These are phyloP conservation scores for Pterophyllum scalare DNA, from an alignment of 2,113 vertebrate species.

Conservation along the genomic window DNA sequence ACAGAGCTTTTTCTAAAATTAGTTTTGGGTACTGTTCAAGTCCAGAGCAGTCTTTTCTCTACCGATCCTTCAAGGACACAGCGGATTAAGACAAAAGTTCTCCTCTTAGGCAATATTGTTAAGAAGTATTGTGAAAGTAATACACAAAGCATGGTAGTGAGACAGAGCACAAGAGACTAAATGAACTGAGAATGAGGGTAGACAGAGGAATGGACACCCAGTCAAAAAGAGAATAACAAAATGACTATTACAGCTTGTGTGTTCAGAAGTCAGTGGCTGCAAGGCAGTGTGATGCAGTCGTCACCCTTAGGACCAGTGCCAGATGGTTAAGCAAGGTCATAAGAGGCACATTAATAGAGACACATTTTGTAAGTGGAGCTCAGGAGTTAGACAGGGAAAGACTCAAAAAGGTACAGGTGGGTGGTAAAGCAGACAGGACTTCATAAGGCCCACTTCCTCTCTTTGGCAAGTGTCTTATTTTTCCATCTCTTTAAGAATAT, in stretches of 20 bases:
- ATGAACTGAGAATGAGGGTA: background rate
- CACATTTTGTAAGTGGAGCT: conserved; percentile 56
- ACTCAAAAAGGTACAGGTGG: conserved; percentile 37
- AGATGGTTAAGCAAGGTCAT: conserved; percentile 56
- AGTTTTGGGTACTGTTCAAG: conserved; percentile 22
- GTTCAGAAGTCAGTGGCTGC: conserved; percentile 45
- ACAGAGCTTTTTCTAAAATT: conserved; percentile 36
- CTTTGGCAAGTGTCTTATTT: conserved; percentile 29
- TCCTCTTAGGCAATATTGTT: background rate
- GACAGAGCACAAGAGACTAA: background rate
- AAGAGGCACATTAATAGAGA: conserved; percentile 45
- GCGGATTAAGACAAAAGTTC: background rate
- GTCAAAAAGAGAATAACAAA: conserved; percentile 12
- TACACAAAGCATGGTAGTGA: background rate
- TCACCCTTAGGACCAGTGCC: conserved; percentile 31
- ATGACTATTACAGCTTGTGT: conserved; percentile 2
- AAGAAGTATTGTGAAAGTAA: background rate
- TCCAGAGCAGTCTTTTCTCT: background rate
- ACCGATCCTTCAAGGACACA: background rate
- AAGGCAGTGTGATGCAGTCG: conserved; percentile 14
- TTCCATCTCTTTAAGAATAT: background rate
- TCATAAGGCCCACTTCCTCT: conserved; percentile 8
- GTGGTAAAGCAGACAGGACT: background rate
- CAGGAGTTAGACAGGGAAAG: conserved; percentile 30
- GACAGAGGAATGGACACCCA: background rate